These are phyloP conservation scores for Kuschelorhynchus macadamiae DNA, from an alignment of 2,888 invertebrate species.

Conservation along the genomic window DNA sequence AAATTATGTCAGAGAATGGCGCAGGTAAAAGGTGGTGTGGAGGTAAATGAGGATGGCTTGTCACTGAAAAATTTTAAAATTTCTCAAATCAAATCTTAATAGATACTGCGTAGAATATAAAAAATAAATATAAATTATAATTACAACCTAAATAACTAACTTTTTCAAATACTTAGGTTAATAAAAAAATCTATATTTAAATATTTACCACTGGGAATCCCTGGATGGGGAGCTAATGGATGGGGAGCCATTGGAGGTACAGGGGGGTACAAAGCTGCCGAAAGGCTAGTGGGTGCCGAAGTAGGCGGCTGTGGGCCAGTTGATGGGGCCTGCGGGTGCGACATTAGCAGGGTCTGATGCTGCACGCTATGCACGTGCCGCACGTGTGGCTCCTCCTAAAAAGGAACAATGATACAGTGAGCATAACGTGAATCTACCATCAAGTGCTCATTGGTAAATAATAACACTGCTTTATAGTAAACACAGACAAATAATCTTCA, in stretches of 20 bases:
- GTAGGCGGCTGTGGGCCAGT: constrained; percentile 61
- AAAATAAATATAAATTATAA: neutral
- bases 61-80: constrained; percentile 27
- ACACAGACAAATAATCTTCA: too few relatives aligned
- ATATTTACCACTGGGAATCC: constrained; percentile 43
- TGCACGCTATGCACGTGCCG: constrained; percentile 72
- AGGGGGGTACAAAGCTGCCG: constrained; percentile 64
- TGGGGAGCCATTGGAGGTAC: constrained; percentile 45
- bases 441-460: too few relatives aligned
- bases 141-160: too few relatives aligned
- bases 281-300: constrained; percentile 54
- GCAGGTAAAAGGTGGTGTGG: constrained; percentile 61
- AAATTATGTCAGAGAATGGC: constrained; percentile 70
- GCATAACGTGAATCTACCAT: too few relatives aligned
- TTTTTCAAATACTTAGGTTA: too few relatives aligned
- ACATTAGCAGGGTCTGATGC: constrained; percentile 72
- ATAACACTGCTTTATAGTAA: too few relatives aligned
- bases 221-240: constrained; percentile 44
- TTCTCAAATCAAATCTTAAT: neutral
- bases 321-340: constrained; percentile 69
- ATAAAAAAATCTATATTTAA: too few relatives aligned
- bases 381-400: constrained; percentile 69
- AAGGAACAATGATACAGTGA: neutral
- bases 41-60: constrained; percentile 49
- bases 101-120: neutral